Base-by-base conservation (phyloP, 2,888 invertebrate species). In the Tetragonisca angustula region DNA sequence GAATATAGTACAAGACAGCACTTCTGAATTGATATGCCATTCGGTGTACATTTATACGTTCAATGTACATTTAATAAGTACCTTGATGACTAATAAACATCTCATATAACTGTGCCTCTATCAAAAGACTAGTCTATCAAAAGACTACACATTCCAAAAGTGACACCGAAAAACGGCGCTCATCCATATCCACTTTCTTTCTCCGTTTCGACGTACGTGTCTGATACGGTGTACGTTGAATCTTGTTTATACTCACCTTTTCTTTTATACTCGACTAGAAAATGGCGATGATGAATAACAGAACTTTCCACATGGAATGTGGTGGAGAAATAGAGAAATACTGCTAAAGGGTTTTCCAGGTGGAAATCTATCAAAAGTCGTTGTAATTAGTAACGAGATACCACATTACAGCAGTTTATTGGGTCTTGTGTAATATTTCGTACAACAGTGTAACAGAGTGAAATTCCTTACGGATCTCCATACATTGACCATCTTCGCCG, bases 361-460 rank as follows among this genome's bases (percentile, higher is more conserved):
- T n/a, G 43, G 19, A 64, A 50, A 54, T 72, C 59, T 61, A 71
- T 36, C 17, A 32, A 73, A 74, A 62, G 75, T 76, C 71, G 24
- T 61, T 78, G 43, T 49, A 85, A 81, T 81, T 81, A 85, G 77
- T 85, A 85, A 85, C 78, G 74, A 59, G 74, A 81, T 81, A 82
- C 81, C 85, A 83, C 78, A 74, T 86, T 85, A 85, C 87, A 87
- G 79, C 74, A 84, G 81, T 87, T 89, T 88, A 90, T 88, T 89
- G 85, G 88, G 80, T 89, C 74, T 85, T 79, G 80, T 83, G 85
- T 90, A 88, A 89, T 90, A 83, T 87, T 84, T 83, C 78, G 81
- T 90, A 90, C 85, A 89, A 85, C 84, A 80, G 81, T 84, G 78
- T 89, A 89, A 90, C 87, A 88, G 90, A 90, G 76, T 88, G 80